Evolutionary conservation across 1,140 invertebrate genomes (phyloP), one percentile per base, ranked within the genome.

Genomic region (Drosophila parvula): DNA sequence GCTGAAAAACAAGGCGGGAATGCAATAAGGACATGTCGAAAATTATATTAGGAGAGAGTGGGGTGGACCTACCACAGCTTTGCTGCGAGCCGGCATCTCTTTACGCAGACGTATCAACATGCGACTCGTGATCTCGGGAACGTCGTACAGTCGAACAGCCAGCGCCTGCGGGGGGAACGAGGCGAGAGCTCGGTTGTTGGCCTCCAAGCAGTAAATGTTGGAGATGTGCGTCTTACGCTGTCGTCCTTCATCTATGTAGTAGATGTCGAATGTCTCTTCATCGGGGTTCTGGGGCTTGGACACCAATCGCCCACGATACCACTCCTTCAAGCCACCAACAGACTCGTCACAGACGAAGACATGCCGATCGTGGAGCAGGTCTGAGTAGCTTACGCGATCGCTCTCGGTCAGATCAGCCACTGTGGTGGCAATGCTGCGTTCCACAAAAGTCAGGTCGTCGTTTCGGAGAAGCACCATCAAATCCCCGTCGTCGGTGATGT

Each of bases 181-280:
- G 36, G 75, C 88, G 0, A 92, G 77, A 3, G 91, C 91, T 22
- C 74, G 73, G 56, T 91, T 92, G 45, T 91, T 76, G 8, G 88
- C 79, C 50, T 92, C 91, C 34, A 92, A 69, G 4, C 81, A 79
- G 65, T 91, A 92, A 4, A 92, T 91, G 11, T 92, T 90, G 3
- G 91, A 90, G 10, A 91, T 82, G 50, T 90, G 81, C 27, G 81
- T 90, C 22, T 78, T 81, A 53, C 85, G 86, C 56, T 79, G 78
- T 14, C 81, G 48, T 1, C 91, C 91, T 60, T 92, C 76, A 16
- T 92, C 91, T 22, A 92, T 82, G 32, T 81, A 92, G 30, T 83
- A 88, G 5, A 92, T 80, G 55, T 89, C 82, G 32, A 83, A 91
- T 27, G 76, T 75, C 38, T 89, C 81, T 40, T 83, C 81, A 7